These are phyloP conservation scores for Sardina pilchardus DNA, from an alignment of 2,113 vertebrate species.

Conservation along the genomic window DNA sequence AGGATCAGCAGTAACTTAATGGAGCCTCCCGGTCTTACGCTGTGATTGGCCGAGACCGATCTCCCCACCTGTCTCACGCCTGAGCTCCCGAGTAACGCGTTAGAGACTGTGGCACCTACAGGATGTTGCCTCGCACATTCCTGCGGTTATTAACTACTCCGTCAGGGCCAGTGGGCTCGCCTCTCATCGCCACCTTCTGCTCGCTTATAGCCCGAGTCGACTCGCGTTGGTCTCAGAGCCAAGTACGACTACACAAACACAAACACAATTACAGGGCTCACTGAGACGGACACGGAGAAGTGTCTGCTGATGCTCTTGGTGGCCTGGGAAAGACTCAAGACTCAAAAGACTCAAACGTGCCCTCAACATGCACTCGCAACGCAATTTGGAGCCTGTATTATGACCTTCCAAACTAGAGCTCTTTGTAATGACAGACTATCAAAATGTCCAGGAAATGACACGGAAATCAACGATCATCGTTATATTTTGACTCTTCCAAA, in stretches of 20 bases:
- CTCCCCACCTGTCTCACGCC: conserved; percentile 17
- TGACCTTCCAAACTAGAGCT: too few species aligned
- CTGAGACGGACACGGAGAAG: neutral
- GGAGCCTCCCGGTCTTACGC: neutral
- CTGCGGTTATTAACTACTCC: conserved; percentile 41
- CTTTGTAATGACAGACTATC: neutral
- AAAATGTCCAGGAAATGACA: neutral
- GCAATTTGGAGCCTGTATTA: neutral
- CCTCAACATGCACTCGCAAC: neutral
- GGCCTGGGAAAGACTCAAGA: neutral
- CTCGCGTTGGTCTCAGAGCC: conserved; percentile 43
- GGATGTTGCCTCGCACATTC: conserved; percentile 45
- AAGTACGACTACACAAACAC: neutral
- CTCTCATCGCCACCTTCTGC: conserved; percentile 32
- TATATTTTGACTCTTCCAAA: too few species aligned
- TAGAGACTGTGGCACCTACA: conserved; percentile 39
- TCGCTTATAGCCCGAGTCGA: conserved; percentile 31
- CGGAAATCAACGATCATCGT: too few species aligned
- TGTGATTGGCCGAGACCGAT: neutral
- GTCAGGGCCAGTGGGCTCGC: neutral
- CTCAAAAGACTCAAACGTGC: neutral
- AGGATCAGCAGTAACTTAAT: neutral
- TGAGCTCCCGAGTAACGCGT: conserved; percentile 38
- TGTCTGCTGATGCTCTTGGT: neutral
- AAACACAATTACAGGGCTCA: neutral